These are phyloP conservation scores for Brachycybe producta DNA, from an alignment of 2,888 invertebrate genomes.

Conservation along the genomic window DNA sequence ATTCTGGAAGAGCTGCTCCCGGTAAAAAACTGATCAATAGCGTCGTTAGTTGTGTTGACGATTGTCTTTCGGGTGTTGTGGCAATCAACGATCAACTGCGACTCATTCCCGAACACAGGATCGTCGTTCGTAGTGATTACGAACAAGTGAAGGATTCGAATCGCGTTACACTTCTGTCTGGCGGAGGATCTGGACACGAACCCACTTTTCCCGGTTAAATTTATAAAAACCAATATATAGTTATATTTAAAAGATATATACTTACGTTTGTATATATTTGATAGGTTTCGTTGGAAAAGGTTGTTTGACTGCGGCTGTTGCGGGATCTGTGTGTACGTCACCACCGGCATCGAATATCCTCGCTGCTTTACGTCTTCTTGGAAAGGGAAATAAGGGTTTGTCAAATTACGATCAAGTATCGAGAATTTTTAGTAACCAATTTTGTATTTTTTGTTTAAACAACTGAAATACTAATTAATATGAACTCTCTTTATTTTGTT, in stretches of 20 bases:
- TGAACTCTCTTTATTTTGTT: too few species aligned
- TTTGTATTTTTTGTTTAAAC: neutral
- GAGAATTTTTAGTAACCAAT: neutral
- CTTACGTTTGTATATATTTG: slow-evolving; percentile 33
- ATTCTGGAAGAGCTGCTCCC: neutral
- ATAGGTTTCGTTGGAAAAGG: slow-evolving; percentile 64
- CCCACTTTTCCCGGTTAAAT: slow-evolving; percentile 43
- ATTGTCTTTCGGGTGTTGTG: slow-evolving; percentile 44
- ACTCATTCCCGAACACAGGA: slow-evolving; percentile 42
- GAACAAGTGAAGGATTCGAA: slow-evolving; percentile 38
- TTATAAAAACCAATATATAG: neutral
- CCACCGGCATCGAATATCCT: slow-evolving; percentile 56
- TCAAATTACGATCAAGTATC: neutral
- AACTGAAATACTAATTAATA: slow-evolving; percentile 16
- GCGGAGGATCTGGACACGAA: slow-evolving; percentile 76
- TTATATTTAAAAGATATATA: neutral
- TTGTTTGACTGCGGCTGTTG: slow-evolving; percentile 61
- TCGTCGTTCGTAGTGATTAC: slow-evolving; percentile 41
- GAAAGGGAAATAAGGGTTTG: slow-evolving; percentile 47
- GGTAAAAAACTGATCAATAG: slow-evolving; percentile 42
- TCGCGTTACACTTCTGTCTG: slow-evolving; percentile 45
- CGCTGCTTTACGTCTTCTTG: slow-evolving; percentile 48
- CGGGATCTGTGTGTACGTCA: slow-evolving; percentile 62
- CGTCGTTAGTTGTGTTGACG: slow-evolving; percentile 41
- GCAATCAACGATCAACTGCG: slow-evolving; percentile 40